These are phyloP conservation scores for Heterodera schachtii DNA, from an alignment of 1,140 invertebrate species.

Conservation along the genomic window DNA sequence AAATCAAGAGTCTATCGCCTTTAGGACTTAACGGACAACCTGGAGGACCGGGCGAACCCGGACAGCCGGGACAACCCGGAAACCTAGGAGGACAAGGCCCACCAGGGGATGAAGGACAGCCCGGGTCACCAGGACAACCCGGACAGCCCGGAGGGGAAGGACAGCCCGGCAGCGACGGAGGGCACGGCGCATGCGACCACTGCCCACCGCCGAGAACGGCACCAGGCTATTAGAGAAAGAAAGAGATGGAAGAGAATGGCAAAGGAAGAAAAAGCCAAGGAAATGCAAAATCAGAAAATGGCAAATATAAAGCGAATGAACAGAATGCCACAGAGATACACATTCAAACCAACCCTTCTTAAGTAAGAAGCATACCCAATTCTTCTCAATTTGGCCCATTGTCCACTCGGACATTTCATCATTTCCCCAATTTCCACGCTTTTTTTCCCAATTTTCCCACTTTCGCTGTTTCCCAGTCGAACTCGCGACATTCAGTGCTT, in stretches of 20 bases:
- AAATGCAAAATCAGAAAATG: background rate
- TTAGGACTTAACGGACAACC: constrained; percentile 42
- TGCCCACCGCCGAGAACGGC: constrained; percentile 40
- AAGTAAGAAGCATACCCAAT: too few relatives aligned
- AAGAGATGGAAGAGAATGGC: background rate
- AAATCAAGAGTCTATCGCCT: background rate
- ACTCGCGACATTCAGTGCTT: constrained; percentile 74
- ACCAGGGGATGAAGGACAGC: constrained; percentile 30
- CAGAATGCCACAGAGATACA: too few relatives aligned
- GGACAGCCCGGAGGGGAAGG: constrained; percentile 12
- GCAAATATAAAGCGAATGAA: too few relatives aligned
- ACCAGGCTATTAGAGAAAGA: constrained; percentile 36
- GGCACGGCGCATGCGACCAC: constrained; percentile 52
- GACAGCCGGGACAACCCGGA: constrained; percentile 32
- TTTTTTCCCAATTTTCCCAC: constrained; percentile 65
- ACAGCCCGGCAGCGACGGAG: constrained; percentile 19
- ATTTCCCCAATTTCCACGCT: background rate
- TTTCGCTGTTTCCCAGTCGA: constrained; percentile 70
- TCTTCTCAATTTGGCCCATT: too few relatives aligned
- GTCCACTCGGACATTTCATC: background rate
- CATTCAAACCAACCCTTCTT: too few relatives aligned
- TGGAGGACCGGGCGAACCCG: constrained; percentile 40
- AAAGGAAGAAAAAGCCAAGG: background rate
- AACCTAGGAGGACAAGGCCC: constrained; percentile 35
- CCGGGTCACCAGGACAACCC: constrained; percentile 25